Evolutionary conservation across 2,888 invertebrate genomes (phyloP), one percentile per base, ranked within the genome.

Genomic region (Agrotis ipsilon): DNA sequence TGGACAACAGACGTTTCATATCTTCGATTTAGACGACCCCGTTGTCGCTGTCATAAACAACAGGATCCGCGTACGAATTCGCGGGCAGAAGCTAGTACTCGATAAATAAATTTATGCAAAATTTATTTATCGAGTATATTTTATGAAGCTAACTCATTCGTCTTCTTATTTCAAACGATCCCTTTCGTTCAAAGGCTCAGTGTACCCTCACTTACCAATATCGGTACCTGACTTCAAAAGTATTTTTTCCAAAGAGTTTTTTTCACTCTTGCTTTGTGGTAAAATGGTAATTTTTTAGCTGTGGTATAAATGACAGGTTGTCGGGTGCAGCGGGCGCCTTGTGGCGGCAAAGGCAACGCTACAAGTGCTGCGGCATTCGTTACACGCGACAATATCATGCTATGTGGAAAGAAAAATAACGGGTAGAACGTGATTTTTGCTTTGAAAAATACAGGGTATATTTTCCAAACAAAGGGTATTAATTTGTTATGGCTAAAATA

Each of bases 381-480:
- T 73, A 60, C 81, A 81, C 82, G 81, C 82, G 79, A 81, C 82
- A 67, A 77, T 27, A 64, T 66, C 64, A 49, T 51, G 68, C 64
- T 62, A 32, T 59, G 48, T 64, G 43, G 43, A 65, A 59, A 16
- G 67, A 58, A 64, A 78, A 72, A 68, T 78, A 59, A 18, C 1
- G 27, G 52, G 49, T 62, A 21, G 19, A n/a, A 43, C 59, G 48
- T 61, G 32, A n/a, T 55, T 70, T 59, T 43, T 32, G 19, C 14
- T 19, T 19, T 45, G 6, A 58, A 59, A 78, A 79, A 63, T 79
- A 63, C 51, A 6, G 18, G 46, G 11, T 60, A 27, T 48, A 43
- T 45, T 73, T 71, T 46, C 13, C 46, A 57, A 57, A 16, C 55
- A 46, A 32, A 49, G 21, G 24, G 32, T 45, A 45, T 32, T 55